phyloP scores from a whole-genome alignment of 2,113 vertebrate genomes.

The Chamaea fasciata region DNA sequence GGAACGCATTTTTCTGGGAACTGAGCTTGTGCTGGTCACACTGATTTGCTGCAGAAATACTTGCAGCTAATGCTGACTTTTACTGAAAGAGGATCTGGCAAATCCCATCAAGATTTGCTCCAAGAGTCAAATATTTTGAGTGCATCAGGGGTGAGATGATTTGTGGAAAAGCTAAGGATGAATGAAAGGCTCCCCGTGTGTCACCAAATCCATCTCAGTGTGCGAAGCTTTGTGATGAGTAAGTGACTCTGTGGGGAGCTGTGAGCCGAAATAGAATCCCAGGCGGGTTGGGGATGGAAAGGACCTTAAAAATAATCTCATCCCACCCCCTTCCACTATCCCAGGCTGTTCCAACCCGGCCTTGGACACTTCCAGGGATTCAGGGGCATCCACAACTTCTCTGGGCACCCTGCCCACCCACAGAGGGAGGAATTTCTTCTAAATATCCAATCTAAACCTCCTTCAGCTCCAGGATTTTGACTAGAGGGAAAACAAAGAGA shows the following conservation, averaged over 20 bases:
- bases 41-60: neutral
- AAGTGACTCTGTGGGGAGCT: neutral
- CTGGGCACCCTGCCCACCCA: neutral
- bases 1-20: neutral
- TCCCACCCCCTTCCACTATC: neutral
- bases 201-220: neutral
- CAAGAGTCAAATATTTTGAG: neutral
- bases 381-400: neutral
- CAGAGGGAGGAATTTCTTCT: neutral
- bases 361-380: neutral
- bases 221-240: neutral
- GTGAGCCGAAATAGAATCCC: neutral
- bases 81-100: neutral
- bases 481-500: neutral
- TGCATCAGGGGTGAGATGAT: neutral
- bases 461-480: neutral
- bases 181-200: neutral
- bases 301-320: neutral
- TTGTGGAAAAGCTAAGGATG: neutral
- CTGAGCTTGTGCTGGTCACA: neutral
- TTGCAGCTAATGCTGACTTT: neutral
- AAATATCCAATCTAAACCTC: neutral
- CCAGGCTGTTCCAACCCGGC: neutral
- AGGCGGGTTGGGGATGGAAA: neutral
- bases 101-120: neutral